Evolutionary conservation across 2,888 invertebrate species (phyloP).

Genomic region (Troilus luridus): DNA sequence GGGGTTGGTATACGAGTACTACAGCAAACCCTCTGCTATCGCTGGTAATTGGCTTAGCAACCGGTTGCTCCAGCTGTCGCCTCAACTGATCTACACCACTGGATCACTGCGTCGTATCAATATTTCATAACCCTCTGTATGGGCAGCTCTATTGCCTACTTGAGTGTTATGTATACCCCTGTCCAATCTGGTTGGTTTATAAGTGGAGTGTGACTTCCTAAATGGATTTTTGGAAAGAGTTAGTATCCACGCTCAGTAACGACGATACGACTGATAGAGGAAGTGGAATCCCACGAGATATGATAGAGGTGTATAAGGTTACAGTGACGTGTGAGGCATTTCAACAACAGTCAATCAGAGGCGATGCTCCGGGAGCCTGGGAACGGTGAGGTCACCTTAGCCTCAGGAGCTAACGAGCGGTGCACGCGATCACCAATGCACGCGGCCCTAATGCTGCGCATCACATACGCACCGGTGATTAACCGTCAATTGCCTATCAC

Average conservation of each 20-base stretch:
- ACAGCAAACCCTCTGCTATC: neutral
- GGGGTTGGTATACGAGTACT: neutral
- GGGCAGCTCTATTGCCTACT: neutral
- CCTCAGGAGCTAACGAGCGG: neutral
- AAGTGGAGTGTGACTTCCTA: too few relatives aligned
- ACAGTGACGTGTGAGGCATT: neutral
- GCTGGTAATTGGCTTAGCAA: neutral
- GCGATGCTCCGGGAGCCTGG: neutral
- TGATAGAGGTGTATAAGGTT: neutral
- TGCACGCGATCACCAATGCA: slow-evolving; percentile 22
- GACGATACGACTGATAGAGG: neutral
- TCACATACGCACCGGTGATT: neutral
- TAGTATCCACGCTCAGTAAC: neutral
- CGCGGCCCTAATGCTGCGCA: neutral
- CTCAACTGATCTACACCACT: neutral
- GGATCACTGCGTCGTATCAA: neutral
- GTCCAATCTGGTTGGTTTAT: neutral
- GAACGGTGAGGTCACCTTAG: neutral
- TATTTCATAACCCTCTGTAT: slow-evolving; percentile 8
- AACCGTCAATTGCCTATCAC: neutral
- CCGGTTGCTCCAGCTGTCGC: neutral
- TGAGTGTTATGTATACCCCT: neutral
- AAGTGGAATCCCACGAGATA: neutral
- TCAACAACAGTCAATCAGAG: neutral
- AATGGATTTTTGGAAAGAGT: too few relatives aligned